Percentiles rank a stretch among this genome's conserved stretches.
Evolutionary conservation across 2,797 vertebrate genomes (phyloP).

Genomic region (Sebastes kiyomatsui): DNA sequence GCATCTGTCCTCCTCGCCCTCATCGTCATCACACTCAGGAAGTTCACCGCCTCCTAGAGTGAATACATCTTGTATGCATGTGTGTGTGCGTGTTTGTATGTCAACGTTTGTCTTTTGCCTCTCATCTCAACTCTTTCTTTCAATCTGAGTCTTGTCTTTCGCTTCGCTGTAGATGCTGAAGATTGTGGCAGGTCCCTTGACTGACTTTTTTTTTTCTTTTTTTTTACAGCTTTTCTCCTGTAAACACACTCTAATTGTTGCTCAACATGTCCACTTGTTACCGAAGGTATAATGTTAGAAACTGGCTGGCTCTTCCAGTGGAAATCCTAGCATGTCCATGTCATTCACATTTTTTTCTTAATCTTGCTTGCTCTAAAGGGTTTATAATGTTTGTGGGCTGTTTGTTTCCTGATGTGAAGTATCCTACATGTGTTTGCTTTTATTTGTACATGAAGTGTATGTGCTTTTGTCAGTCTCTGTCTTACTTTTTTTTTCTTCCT

Average conservation of each 20-base stretch:
- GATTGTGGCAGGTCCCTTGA: constrained; percentile 63
- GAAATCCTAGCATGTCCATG: constrained; percentile 18
- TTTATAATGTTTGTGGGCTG: neutral
- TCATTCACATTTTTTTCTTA: constrained; percentile 6
- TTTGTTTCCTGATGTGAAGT: constrained; percentile 2
- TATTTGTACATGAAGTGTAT: constrained; percentile 19
- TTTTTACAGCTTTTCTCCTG: constrained; percentile 14
- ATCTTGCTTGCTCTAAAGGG: neutral
- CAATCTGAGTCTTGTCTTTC: constrained; percentile 4
- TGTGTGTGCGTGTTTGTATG: constrained; percentile 7
- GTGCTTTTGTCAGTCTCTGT: constrained; percentile 1
- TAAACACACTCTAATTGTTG: constrained; percentile 19
- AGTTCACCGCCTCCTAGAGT: constrained; percentile 90
- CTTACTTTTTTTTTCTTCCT: neutral
- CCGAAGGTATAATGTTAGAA: constrained; percentile 44
- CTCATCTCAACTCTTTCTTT: neutral
- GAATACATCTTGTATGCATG: neutral
- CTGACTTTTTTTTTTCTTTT: constrained; percentile 1
- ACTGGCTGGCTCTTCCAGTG: constrained; percentile 78
- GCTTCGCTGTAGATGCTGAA: constrained; percentile 52
- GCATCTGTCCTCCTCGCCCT: constrained; percentile 95
- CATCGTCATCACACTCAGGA: constrained; percentile 92
- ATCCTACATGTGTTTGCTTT: constrained; percentile 17
- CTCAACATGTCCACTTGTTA: constrained; percentile 5
- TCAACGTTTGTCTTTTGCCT: neutral